Evolutionary conservation across 2,113 vertebrate species (phyloP), one percentile per base, ranked within the genome.

Genomic region (Willisornis vidua): DNA sequence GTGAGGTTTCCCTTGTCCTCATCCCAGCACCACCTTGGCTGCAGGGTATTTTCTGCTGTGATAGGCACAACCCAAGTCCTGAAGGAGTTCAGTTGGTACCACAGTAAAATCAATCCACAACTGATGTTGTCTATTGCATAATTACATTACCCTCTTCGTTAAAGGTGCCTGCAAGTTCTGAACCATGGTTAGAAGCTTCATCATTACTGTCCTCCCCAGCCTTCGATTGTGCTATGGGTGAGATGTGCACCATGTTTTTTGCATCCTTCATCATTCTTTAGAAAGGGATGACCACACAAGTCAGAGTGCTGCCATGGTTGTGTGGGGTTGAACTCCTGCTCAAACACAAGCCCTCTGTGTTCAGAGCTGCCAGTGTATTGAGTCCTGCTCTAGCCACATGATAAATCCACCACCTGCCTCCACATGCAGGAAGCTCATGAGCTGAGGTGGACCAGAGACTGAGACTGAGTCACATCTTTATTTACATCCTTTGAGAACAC

Each of bases 291-390:
- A 31, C 25, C 13, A 7, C 16, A 33, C 10, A 19, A 23, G 12
- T 58, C 51, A 57, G 39, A 66, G 43, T 10, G 37, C 89, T 88
- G n/a, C 73, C 22, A 14, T 16, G 37, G 29, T 7, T 52, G 35
- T 3, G 14, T 1, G 2, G 31, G 16, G 7, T 71, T 58, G 33
- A 67, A 58, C 19, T 51, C 15, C 33, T 66, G 45, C 46, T 82
- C 58, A 33, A 37, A 65, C 29, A 33, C 8, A 23, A 59, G 33
- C 46, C 9, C 23, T 37, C 16, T 7, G 2, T 41, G 10, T 48
- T 24, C 1, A 0, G 26, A 46, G 57, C 52, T 85, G 37, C 19
- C 12, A 15, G 19, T 22, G 5, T 31, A 12, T 6, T 1, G 2
- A 24, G 48, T 87, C 28, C 43, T 78, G 29, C 52, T 81, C 26